Evolutionary conservation across 53 echinoderm and acorn worm species (phyloP).

Genomic region (Temnopleurus reevesii): DNA sequence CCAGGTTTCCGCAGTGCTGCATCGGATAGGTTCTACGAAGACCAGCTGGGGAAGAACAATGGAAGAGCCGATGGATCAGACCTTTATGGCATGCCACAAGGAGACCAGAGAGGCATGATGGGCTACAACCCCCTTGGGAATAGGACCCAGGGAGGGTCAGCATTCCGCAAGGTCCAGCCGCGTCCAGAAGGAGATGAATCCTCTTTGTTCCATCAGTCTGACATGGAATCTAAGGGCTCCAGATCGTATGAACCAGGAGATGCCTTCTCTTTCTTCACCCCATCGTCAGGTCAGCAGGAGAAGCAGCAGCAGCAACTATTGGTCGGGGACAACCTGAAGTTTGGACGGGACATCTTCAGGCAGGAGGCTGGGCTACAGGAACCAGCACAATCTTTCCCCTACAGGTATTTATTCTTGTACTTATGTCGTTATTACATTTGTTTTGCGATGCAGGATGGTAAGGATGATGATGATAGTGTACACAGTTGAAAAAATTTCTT

Average conservation of each 20-base stretch:
- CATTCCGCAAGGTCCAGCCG: conserved; percentile 35
- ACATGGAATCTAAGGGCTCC: not conserved
- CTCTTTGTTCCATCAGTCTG: not conserved
- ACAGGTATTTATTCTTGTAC: conserved; percentile 19
- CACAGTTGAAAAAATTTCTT: too few species aligned
- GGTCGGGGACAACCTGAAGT: not conserved
- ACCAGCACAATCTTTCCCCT: conserved; percentile 2
- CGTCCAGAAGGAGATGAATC: not conserved
- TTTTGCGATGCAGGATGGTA: too few species aligned
- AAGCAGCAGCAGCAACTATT: not conserved
- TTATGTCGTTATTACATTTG: too few species aligned
- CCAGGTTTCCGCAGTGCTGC: not conserved
- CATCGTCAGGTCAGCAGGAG: not conserved
- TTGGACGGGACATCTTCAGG: conserved; percentile 17
- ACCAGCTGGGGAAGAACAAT: not conserved
- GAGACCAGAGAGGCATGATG: not conserved
- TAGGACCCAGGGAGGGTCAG: conserved; percentile 22
- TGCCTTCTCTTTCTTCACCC: conserved; percentile 25
- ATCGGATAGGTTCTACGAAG: not conserved
- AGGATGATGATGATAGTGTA: too few species aligned
- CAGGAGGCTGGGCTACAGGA: conserved; percentile 34
- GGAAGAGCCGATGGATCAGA: not conserved
- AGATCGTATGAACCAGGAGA: not conserved
- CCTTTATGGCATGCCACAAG: not conserved
- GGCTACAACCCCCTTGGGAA: not conserved